Conservation (phyloP, 2,113 vertebrate species). For the Xiphophorus couchianus region DNA sequence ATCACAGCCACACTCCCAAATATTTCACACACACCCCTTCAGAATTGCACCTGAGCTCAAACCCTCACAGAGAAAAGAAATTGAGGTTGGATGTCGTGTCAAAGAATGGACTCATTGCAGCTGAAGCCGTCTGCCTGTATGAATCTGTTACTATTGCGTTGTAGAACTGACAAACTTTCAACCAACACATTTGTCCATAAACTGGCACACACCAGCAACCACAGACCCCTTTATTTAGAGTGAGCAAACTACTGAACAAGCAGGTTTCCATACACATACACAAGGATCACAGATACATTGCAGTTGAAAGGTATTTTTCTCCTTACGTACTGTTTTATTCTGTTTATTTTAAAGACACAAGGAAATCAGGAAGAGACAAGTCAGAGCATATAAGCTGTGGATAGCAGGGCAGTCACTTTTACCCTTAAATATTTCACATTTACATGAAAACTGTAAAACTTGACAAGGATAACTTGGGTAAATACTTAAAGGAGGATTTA, state of each 20-base stretch:
- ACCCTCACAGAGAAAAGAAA: constrained; percentile 58
- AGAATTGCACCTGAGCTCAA: constrained; percentile 5
- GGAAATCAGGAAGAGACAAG: constrained; percentile 1
- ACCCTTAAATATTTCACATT: too few species aligned
- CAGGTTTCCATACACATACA: constrained; percentile 18
- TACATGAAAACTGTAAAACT: too few species aligned
- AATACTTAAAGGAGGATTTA: neutral
- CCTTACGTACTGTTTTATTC: too few species aligned
- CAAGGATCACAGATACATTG: neutral
- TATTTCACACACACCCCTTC: constrained; percentile 25
- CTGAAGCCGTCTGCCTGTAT: constrained; percentile 54
- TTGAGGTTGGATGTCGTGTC: constrained; percentile 60
- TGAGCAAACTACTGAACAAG: neutral
- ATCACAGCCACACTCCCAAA: constrained; percentile 51
- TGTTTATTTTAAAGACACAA: too few species aligned
- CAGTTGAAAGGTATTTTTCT: too few species aligned
- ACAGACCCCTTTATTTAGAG: neutral
- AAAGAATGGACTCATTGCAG: constrained; percentile 56
- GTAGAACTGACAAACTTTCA: constrained; percentile 24
- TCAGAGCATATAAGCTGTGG: constrained; percentile 1
- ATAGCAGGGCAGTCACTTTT: neutral
- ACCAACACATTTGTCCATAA: constrained; percentile 6
- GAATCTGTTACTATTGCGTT: constrained; percentile 11
- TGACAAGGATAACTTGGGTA: neutral
- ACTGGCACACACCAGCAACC: neutral